Evolutionary conservation across 37 sponge, comb jelly and placozoan genomes (phyloP), one percentile per base, ranked within the genome.

Genomic region (Bolinopsis microptera): DNA sequence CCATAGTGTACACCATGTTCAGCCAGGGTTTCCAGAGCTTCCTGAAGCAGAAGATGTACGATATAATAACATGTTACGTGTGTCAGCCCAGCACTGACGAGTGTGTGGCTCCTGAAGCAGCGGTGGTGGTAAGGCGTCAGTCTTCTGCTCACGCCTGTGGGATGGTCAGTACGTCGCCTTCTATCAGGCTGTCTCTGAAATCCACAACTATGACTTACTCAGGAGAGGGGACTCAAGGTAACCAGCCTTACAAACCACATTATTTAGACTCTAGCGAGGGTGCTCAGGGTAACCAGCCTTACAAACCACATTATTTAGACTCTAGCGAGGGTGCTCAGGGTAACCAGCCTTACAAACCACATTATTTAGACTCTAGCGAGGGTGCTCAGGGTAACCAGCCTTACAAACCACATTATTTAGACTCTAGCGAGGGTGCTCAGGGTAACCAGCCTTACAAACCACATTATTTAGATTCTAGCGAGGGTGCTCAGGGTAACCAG

Each of bases 51-150:
- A n/a, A n/a, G 75, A 21, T 72, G 75, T 30, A 28, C 31, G 75
- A 72, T 72, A 72, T 72, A 72, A n/a, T 72, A 2, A 72, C 75
- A n/a, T 72, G 75, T 21, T n/a, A 72, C 31, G 75, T 28, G 75
- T 72, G 75, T 72, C 61, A 48, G 9, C 5, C 26, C 31, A 72
- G 75, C 31, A 72, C 31, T 5, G 75, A 72, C 3, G 75, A n/a
- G 75, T 30, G 26, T 28, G 31, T 30, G 13, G 31, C 75, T 28
- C 75, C 75, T 72, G 75, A 21, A 5, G 31, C 75, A n/a, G 75
- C 75, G 75, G 75, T 72, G 31, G 75, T 72, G n/a, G 18, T 24
- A n/a, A 72, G 75, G 75, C 5, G 75, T 8, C 75, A 72, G 75
- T 30, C 31, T 5, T 30, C 3, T 72, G 75, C 26, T 5, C 13